Percentiles rank a stretch among this genome's conserved stretches.
Conservation (phyloP, 2,797 vertebrate genomes). For the Tauraco hartlaubi region DNA sequence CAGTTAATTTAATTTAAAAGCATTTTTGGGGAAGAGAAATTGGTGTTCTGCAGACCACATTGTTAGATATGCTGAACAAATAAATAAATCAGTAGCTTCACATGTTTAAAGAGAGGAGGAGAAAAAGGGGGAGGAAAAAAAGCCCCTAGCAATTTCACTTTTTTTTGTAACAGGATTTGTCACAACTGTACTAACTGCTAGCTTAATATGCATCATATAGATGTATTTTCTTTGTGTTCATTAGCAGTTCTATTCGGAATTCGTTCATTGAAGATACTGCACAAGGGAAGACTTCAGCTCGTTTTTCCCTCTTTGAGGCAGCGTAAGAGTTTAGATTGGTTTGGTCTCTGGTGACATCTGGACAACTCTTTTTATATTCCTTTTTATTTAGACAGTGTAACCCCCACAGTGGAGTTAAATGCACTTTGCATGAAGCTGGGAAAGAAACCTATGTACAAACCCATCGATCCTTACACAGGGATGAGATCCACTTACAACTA, state of each 20-base stretch:
- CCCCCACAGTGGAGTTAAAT: constrained; percentile 94
- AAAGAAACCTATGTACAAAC: constrained; percentile 97
- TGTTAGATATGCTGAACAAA: not conserved
- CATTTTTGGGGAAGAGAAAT: not conserved
- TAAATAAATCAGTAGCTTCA: not conserved
- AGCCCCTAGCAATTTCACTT: not conserved
- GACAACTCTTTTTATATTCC: not conserved
- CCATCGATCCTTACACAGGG: constrained; percentile 92
- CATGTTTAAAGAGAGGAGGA: not conserved
- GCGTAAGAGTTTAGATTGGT: not conserved
- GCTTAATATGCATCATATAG: not conserved
- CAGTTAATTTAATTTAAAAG: not conserved
- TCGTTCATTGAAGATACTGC: not conserved
- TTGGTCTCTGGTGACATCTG: not conserved
- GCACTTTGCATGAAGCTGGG: constrained; percentile 97
- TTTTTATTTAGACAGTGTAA: constrained; percentile 86
- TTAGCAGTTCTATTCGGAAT: not conserved
- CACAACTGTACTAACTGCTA: not conserved
- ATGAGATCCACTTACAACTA: constrained; percentile 97
- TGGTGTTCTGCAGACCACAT: not conserved
- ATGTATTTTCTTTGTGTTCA: not conserved
- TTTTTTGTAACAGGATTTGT: not conserved
- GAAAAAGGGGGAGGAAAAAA: too few species aligned
- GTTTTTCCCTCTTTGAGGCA: not conserved
- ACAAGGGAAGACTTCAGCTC: not conserved